Evolutionary conservation across 2,888 invertebrate genomes (phyloP).

Genomic region (Acheta domesticus): DNA sequence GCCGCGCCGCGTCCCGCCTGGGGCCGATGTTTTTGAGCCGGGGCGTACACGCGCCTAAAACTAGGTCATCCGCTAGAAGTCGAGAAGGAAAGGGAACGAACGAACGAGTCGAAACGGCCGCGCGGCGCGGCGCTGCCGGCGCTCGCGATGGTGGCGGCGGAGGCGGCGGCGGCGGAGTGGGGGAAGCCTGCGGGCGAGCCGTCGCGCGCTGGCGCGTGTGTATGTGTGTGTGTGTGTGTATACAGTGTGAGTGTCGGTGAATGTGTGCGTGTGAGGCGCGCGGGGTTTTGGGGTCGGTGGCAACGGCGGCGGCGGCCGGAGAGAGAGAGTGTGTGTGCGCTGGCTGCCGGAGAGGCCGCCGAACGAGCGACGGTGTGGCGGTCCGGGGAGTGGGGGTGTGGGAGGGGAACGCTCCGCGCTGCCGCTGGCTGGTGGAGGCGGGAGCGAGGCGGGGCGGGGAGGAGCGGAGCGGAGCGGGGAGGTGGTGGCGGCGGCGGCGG

Average conservation of each 20-base stretch:
- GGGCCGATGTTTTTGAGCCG: neutral
- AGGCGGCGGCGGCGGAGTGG: neutral
- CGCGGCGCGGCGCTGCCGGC: neutral
- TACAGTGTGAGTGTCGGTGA: neutral
- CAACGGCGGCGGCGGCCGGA: neutral
- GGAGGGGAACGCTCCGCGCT: too few species aligned
- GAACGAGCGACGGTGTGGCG: too few species aligned
- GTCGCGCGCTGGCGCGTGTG: too few species aligned
- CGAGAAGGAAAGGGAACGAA: constrained; percentile 18
- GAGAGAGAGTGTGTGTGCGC: too few species aligned
- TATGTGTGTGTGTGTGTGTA: too few species aligned
- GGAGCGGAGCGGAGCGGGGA: too few species aligned
- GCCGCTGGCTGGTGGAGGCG: too few species aligned
- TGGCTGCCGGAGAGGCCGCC: too few species aligned
- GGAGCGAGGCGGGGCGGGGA: too few species aligned
- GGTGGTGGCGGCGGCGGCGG: too few species aligned
- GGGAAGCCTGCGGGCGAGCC: neutral
- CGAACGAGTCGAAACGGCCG: constrained; percentile 18
- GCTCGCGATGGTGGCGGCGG: neutral
- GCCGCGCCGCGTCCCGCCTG: neutral
- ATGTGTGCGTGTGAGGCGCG: neutral
- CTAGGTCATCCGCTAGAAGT: constrained; percentile 18
- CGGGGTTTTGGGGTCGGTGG: constrained; percentile 9
- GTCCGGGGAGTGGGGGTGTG: too few species aligned
- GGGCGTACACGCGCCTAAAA: neutral